Evolutionary conservation across 2,888 invertebrate species (phyloP).

Genomic region (Mystacides longicornis): DNA sequence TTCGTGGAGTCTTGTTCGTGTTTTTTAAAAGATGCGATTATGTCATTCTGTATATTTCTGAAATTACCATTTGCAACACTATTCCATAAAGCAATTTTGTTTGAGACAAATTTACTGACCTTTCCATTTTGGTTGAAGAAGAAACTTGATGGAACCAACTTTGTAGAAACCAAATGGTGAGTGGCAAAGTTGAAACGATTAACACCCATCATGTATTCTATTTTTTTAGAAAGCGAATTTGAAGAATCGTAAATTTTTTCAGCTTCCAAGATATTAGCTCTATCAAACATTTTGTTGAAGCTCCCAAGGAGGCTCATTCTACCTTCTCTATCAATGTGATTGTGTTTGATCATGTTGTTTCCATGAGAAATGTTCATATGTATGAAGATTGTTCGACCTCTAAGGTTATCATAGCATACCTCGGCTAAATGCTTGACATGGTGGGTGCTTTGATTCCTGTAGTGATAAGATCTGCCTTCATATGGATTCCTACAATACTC

Average conservation of each 20-base stretch:
- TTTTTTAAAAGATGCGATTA: slow-evolving; percentile 27
- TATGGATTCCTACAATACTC: slow-evolving; percentile 35
- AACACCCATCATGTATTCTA: slow-evolving; percentile 36
- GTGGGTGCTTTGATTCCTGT: slow-evolving; percentile 26
- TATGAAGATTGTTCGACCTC: slow-evolving; percentile 31
- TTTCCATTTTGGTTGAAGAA: slow-evolving; percentile 38
- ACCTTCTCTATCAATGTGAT: slow-evolving; percentile 33
- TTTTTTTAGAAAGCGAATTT: slow-evolving; percentile 33
- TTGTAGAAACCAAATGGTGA: slow-evolving; percentile 35
- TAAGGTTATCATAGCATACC: slow-evolving; percentile 40
- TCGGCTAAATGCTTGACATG: slow-evolving; percentile 36
- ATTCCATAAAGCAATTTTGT: slow-evolving; percentile 37
- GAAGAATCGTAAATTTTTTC: slow-evolving; percentile 40
- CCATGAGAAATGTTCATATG: slow-evolving; percentile 30
- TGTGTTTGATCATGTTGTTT: slow-evolving; percentile 30
- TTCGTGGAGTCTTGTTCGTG: slow-evolving; percentile 10
- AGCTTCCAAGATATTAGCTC: slow-evolving; percentile 35
- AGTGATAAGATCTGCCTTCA: slow-evolving; percentile 41
- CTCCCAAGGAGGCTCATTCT: slow-evolving; percentile 42
- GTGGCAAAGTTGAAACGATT: slow-evolving; percentile 35
- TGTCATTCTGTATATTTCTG: slow-evolving; percentile 19
- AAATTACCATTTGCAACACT: slow-evolving; percentile 33
- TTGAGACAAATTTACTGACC: slow-evolving; percentile 39
- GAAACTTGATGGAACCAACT: slow-evolving; percentile 35
- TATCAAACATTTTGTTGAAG: slow-evolving; percentile 46